Base-by-base conservation (phyloP, 2,797 vertebrate genomes). In the Acipenser ruthenus region DNA sequence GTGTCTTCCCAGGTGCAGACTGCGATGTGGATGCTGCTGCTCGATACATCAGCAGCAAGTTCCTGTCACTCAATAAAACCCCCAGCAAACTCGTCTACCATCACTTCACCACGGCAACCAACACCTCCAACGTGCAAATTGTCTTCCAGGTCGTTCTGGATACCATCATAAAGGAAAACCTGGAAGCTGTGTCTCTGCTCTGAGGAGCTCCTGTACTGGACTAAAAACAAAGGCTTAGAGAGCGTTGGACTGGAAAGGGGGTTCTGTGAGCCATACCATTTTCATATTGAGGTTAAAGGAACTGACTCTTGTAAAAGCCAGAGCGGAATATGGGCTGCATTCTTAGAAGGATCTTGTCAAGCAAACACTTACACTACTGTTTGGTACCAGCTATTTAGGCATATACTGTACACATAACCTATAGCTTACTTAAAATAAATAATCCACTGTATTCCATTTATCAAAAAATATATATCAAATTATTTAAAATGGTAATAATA, bases 121-220 rank as follows among this genome's bases (percentile, higher is more conserved):
- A 91, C 84, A 91, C 89, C 60, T 88, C 87, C 73, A 91, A 89
- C 76, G 79, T 90, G 64, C 85, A 90, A 80, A 82, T 91, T 0
- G 89, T 91, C 65, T 90, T 91, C 70, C 86, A 91, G 82, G 89
- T 90, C 15, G 89, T 90, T 1, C 90, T 89, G 88, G 89, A 91
- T 81, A 91, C 82, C 5, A 91, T 91, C 64, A 84, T 90, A 74
- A 89, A 78, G 58, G 90, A 91, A 76, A 91, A 91, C 78, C 77
- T 90, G 74, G 86, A 90, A 66, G 89, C 89, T 0, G 87, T 90
- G 50, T 90, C 89, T 0, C 82, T 91, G 37, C 82, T 90, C 53
- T 90, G 74, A 77, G 67, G 8, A 7, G 50, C 7, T 12, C 8
- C 10, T 56, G 8, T 12, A 11, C 11, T 56, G 2, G 55, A 56